Evolutionary conservation across 2,888 invertebrate species (phyloP).

Genomic region (Linnaemya vulpina): DNA sequence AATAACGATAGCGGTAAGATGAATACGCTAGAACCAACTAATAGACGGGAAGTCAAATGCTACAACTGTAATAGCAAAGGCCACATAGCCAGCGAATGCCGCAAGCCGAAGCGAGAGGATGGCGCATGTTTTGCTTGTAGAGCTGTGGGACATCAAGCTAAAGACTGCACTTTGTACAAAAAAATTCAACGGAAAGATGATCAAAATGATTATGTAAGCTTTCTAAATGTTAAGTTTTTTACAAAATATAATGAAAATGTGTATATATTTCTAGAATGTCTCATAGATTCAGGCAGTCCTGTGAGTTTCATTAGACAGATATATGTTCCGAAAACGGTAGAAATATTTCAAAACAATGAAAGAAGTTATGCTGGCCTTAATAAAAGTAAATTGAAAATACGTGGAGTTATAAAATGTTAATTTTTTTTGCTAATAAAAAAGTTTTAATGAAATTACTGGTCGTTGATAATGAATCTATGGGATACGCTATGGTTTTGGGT

Average conservation of each 20-base stretch:
- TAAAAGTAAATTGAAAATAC: background rate
- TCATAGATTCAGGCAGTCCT: conserved; percentile 70
- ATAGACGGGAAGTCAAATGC: conserved; percentile 24
- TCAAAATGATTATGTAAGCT: conserved; percentile 46
- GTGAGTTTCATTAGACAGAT: conserved; percentile 1
- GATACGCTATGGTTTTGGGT: too few species aligned
- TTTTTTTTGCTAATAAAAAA: too few species aligned
- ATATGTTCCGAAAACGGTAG: too few species aligned
- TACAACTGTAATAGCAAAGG: conserved; percentile 56
- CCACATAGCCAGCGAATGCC: conserved; percentile 39
- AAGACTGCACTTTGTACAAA: conserved; percentile 43
- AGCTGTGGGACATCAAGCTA: conserved; percentile 35
- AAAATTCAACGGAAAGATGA: background rate
- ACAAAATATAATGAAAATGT: conserved; percentile 14
- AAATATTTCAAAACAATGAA: conserved; percentile 11
- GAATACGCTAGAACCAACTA: background rate
- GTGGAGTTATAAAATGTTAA: background rate
- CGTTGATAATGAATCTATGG: too few species aligned
- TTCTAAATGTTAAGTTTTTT: conserved; percentile 24
- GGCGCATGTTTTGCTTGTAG: conserved; percentile 46
- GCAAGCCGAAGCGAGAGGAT: conserved; percentile 9
- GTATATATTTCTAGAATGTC: conserved; percentile 63
- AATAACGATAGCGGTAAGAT: background rate
- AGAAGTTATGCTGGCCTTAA: background rate
- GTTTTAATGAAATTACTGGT: too few species aligned